A percentile compares a stretch with the other conserved stretches of the same genome.
phyloP scores from a whole-genome alignment of 2,113 vertebrate genomes.

The Onychostruthus taczanowskii region DNA sequence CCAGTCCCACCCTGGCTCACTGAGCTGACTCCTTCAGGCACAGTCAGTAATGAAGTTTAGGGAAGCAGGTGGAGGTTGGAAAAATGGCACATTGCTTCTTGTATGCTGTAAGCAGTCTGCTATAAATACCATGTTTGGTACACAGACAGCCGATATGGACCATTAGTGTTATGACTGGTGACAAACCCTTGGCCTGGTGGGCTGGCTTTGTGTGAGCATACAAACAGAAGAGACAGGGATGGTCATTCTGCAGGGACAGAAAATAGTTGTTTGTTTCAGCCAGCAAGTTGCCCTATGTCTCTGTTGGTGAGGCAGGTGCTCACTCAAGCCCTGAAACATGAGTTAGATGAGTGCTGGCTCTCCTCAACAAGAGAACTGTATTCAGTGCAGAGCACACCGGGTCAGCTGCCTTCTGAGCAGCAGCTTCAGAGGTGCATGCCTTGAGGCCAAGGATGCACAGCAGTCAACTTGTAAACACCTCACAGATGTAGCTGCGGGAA shows the following conservation, averaged over 20 bases:
- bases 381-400: not conserved
- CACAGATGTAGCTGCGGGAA: not conserved
- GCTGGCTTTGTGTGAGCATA: not conserved
- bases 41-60: not conserved
- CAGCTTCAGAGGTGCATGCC: not conserved
- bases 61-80: not conserved
- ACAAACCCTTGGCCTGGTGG: not conserved
- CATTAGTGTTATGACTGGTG: not conserved
- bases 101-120: not conserved
- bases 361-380: not conserved
- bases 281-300: not conserved
- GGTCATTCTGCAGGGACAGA: not conserved
- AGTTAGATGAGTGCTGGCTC: not conserved
- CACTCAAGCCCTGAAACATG: not conserved
- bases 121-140: not conserved
- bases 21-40: not conserved
- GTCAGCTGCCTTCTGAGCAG: not conserved
- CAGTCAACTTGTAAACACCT: not conserved
- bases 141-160: not conserved
- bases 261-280: not conserved
- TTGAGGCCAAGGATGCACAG: not conserved
- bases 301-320: not conserved
- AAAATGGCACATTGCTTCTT: not conserved
- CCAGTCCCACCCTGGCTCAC: not conserved
- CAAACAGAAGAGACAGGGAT: not conserved